Evolutionary conservation across 2,888 invertebrate genomes (phyloP), one percentile per base, ranked within the genome.

Genomic region (Hipparchia sbordonii): DNA sequence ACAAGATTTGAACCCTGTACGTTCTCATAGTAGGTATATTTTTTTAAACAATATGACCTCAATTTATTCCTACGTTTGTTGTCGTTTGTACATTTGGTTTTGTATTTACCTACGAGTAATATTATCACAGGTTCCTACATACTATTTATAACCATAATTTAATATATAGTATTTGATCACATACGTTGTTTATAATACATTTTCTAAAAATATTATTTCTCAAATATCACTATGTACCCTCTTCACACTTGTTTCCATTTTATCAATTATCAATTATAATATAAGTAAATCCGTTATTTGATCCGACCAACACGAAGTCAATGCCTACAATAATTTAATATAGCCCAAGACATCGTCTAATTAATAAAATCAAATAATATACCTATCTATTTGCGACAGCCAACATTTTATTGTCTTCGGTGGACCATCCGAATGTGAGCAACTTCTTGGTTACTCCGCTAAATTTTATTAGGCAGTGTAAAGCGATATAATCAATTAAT

Each of bases 401-500:
- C n/a, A 48, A 46, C 13, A 48, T 62, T 4, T 62, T 46, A 62
- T 62, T 62, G n/a, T 62, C 62, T 10, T 39, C 60, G 33, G 6
- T 33, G 9, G 39, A 57, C 57, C 23, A 5, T 23, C 57, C 9
- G 23, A 57, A 45, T 1, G 9, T 61, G 60, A 61, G 39, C n/a
- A 61, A 39, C 9, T 45, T 61, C 12, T n/a, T 61, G n/a, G 6
- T 12, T 61, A 61, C 12, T 12, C 45, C 4, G 9, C 13, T 52
- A 51, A 4, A 39, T 51, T 23, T 46, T 48, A 51, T 65, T 65
- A 60, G 67, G 52, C 60, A 60, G 46, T 72, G 52, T 12, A 67
- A 56, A 54, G 66, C 62, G 52, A 45, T 52, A 59, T 56, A 48
- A 68, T 62, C 48, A 46, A 63, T 61, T 61, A 46, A 68, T 66